Conservation (phyloP, 2,797 vertebrate species). For the Dermochelys coriacea region DNA sequence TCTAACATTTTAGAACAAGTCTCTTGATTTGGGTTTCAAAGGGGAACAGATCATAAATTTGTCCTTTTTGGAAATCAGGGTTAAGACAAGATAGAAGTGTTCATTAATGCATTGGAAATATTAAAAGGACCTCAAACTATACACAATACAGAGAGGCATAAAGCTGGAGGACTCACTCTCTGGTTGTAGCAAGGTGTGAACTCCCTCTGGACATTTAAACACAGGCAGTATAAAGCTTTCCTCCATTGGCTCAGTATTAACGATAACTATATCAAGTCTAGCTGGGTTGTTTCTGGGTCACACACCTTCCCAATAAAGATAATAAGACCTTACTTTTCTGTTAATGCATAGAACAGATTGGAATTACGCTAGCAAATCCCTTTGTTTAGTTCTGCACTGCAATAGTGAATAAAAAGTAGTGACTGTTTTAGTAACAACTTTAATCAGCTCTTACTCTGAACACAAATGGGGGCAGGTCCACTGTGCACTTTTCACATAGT, state of each 20-base stretch:
- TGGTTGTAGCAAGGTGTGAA: neutral
- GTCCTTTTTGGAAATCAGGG: neutral
- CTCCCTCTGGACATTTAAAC: neutral
- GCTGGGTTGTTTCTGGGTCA: neutral
- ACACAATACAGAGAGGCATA: neutral
- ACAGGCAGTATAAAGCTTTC: neutral
- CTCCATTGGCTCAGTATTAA: neutral
- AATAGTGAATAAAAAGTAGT: neutral
- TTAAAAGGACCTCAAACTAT: neutral
- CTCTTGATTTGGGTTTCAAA: neutral
- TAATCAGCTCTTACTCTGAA: slow-evolving; percentile 18
- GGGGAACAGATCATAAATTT: neutral
- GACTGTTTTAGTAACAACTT: neutral
- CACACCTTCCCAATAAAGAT: neutral
- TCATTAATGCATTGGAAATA: neutral
- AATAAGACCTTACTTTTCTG: neutral
- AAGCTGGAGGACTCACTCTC: neutral
- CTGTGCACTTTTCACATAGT: slow-evolving; percentile 32
- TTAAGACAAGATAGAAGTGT: neutral
- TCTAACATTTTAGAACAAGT: neutral
- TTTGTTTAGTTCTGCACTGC: slow-evolving; percentile 35
- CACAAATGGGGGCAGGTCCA: slow-evolving; percentile 29
- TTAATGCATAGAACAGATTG: slow-evolving; percentile 25
- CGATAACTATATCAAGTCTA: neutral
- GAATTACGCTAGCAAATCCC: slow-evolving; percentile 29